Evolutionary conservation across 2,797 vertebrate genomes (phyloP).

Genomic region (Simalia tracyae): DNA sequence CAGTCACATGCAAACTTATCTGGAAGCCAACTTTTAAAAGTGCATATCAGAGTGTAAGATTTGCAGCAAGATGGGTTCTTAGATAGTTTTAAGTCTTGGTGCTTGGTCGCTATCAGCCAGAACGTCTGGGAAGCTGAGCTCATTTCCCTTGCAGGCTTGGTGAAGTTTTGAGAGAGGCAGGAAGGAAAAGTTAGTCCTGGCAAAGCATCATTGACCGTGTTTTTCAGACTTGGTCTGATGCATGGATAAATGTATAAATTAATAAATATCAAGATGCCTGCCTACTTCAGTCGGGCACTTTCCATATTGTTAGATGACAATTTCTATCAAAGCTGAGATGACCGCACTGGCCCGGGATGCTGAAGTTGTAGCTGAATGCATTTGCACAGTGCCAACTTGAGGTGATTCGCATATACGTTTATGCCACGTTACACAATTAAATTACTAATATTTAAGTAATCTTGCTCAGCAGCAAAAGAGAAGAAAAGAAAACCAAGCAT

Average conservation of each 20-base stretch:
- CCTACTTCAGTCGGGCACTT: too few relatives aligned
- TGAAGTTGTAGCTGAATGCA: too few relatives aligned
- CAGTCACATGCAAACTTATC: constrained; percentile 2
- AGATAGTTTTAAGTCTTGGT: neutral
- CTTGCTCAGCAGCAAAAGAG: too few relatives aligned
- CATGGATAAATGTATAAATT: neutral
- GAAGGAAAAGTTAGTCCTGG: neutral
- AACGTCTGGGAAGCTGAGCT: neutral
- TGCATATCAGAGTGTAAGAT: neutral
- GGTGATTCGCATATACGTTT: too few relatives aligned
- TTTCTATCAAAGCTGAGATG: too few relatives aligned
- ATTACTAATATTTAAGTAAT: too few relatives aligned
- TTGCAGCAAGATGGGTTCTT: neutral
- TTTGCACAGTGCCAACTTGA: too few relatives aligned
- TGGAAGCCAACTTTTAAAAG: constrained; percentile 16
- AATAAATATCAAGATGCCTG: too few relatives aligned
- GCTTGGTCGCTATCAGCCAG: neutral
- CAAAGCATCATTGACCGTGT: neutral
- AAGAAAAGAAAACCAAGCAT: too few relatives aligned
- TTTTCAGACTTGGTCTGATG: neutral
- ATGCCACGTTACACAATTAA: too few relatives aligned
- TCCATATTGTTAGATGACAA: too few relatives aligned
- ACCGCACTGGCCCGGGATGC: too few relatives aligned
- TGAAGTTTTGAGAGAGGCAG: neutral
- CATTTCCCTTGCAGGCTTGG: neutral